These are phyloP conservation scores for Cirrhinus mrigala DNA, from an alignment of 2,797 vertebrate species.

Conservation along the genomic window DNA sequence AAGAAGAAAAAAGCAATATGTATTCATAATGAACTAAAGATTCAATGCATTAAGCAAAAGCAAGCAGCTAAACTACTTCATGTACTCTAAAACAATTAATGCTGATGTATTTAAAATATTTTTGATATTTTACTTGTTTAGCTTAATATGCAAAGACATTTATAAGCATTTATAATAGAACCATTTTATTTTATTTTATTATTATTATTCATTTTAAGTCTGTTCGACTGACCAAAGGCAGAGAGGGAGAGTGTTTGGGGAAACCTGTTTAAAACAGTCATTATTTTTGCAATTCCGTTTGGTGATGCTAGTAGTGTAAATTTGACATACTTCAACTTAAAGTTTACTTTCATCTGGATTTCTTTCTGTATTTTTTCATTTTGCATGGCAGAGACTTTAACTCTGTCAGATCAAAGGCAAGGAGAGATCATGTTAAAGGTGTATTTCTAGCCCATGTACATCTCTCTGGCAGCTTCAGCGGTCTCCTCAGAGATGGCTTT, in stretches of 20 bases:
- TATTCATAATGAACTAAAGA: conserved; percentile 50
- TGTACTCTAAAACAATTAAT: not conserved
- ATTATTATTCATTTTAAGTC: not conserved
- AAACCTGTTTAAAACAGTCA: conserved; percentile 15
- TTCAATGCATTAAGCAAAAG: conserved; percentile 26
- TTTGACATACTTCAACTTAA: conserved; percentile 27
- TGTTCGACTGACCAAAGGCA: not conserved
- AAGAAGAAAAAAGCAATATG: conserved; percentile 52
- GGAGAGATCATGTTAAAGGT: conserved; percentile 52
- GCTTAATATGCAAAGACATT: not conserved
- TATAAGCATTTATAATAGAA: not conserved
- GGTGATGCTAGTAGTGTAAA: conserved; percentile 8
- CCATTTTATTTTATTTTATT: not conserved
- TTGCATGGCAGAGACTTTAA: conserved; percentile 43
- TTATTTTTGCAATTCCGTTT: conserved; percentile 13
- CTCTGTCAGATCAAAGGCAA: conserved; percentile 55
- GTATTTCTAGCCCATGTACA: conserved; percentile 51
- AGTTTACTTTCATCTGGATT: conserved; percentile 33
- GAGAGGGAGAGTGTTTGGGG: not conserved
- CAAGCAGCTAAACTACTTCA: conserved; percentile 15
- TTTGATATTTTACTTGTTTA: not conserved
- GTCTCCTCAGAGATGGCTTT: conserved; percentile 36
- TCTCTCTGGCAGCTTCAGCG: conserved; percentile 35
- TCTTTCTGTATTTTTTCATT: conserved; percentile 48
- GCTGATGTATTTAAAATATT: not conserved